phyloP scores from a whole-genome alignment of 2,888 invertebrate genomes.

The Acrocera orbiculus region DNA sequence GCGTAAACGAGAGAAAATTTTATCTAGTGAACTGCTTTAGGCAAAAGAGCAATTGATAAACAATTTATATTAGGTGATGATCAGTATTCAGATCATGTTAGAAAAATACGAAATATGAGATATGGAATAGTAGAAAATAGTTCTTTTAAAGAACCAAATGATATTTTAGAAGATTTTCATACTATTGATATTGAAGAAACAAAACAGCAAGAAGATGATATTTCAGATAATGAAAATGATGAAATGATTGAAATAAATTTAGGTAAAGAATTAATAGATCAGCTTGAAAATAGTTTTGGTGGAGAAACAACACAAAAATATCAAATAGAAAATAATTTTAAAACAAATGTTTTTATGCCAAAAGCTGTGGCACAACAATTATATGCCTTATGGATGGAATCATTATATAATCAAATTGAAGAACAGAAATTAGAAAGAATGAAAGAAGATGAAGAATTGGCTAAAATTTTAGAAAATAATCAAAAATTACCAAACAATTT shows the following conservation, averaged over 20 bases:
- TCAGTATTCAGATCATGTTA: slow-evolving; percentile 45
- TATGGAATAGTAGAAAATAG: slow-evolving; percentile 14
- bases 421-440: slow-evolving; percentile 38
- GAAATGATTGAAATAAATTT: slow-evolving; percentile 39
- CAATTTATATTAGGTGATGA: slow-evolving; percentile 42
- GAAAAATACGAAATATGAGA: slow-evolving; percentile 33
- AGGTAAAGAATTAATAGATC: slow-evolving; percentile 41
- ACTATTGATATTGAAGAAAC: not conserved
- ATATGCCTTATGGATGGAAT: slow-evolving; percentile 54
- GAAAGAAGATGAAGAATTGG: slow-evolving; percentile 51
- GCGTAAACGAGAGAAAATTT: slow-evolving; percentile 18
- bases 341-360: slow-evolving; percentile 47
- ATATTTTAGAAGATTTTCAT: not conserved
- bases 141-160: not conserved
- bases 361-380: slow-evolving; percentile 45
- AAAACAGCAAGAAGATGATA: not conserved
- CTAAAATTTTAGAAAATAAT: slow-evolving; percentile 34
- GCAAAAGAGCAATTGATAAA: slow-evolving; percentile 44
- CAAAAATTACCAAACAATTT: slow-evolving; percentile 21
- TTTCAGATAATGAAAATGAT: slow-evolving; percentile 18
- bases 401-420: slow-evolving; percentile 47
- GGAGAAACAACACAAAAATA: slow-evolving; percentile 22
- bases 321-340: slow-evolving; percentile 30
- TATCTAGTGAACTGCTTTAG: slow-evolving; percentile 31
- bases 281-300: slow-evolving; percentile 47